Base-by-base conservation (phyloP, 2,113 vertebrate genomes). In the Scalopus aquaticus region DNA sequence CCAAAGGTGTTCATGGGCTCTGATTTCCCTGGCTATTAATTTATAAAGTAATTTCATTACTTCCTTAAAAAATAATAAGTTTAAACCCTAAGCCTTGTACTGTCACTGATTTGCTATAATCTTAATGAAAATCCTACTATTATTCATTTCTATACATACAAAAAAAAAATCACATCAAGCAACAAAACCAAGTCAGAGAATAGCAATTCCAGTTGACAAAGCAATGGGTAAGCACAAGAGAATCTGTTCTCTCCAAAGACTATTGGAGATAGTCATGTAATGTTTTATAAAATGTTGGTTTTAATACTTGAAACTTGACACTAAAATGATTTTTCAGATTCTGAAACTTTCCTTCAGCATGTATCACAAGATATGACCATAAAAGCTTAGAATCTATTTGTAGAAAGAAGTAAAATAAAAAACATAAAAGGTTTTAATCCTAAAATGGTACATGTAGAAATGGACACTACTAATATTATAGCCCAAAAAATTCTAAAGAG, bases 341-440 rank as follows among this genome's bases (percentile, higher is more conserved):
- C 49, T 91, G 16, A 94, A 51, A 56, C 5, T 83, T 96, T 56
- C n/a, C 64, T 88, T 81, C 3, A 69, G 17, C 7, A 42, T 60
- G 17, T 54, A 69, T 62, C 17, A 2, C n/a, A 24, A 90, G n/a
- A 44, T 84, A 73, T 73, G 17, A 39, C 22, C 42, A 64, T 9
- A 90, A n/a, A 39, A 82, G 77, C 17, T 84, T 54, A 65, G 16
- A 73, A 73, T 58, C 10, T 15, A 69, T 69, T 74, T 74, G 26
- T 42, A 84, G 77, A 94, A 89, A 80, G 49, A 73, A 90, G n/a
- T 74, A 56, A 90, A 74, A 79, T 70, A 88, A 90, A 93, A 90
- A 88, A 10, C 80, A 30, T 30, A 94, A 35, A 5, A 88, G 28
- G 30, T 26, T 10, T 39, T 35, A 62, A 64, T 9, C 4, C 54